Percentiles rank a stretch among this genome's conserved stretches.
These are phyloP conservation scores for Anthoscopus minutus DNA, from an alignment of 2,113 vertebrate species.

Conservation along the genomic window DNA sequence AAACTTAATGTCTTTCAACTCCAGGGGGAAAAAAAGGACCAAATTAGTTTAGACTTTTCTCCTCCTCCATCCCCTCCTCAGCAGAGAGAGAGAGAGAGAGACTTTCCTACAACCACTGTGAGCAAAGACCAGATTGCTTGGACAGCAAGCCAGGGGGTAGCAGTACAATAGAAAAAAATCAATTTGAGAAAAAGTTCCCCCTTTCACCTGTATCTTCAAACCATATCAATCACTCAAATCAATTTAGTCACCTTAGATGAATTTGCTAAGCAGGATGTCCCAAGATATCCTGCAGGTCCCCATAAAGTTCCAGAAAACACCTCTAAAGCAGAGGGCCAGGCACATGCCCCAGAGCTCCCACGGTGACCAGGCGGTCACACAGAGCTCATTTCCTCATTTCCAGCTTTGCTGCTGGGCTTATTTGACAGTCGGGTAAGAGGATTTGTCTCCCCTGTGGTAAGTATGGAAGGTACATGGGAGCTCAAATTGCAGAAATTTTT, in stretches of 20 bases:
- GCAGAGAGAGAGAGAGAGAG: neutral
- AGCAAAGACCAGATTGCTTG: neutral
- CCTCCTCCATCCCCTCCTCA: neutral
- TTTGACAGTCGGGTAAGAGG: neutral
- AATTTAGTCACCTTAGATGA: neutral
- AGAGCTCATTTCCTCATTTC: neutral
- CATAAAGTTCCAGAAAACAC: neutral
- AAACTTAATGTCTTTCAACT: neutral
- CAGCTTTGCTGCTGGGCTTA: neutral
- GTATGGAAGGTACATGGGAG: neutral
- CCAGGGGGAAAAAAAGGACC: neutral
- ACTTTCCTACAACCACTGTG: neutral
- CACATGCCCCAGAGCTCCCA: fast-evolving
- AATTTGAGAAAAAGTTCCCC: neutral
- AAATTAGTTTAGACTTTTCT: neutral
- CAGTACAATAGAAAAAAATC: neutral
- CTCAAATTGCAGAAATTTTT: neutral
- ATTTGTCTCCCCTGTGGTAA: neutral
- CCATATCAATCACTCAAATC: neutral
- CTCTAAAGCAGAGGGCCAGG: neutral
- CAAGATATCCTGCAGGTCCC: neutral
- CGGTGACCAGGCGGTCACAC: fast-evolving
- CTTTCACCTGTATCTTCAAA: neutral
- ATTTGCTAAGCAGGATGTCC: neutral
- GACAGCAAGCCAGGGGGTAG: neutral